Base-by-base conservation (phyloP, 2,797 vertebrate species). In the Oceanodroma leucorhoa region DNA sequence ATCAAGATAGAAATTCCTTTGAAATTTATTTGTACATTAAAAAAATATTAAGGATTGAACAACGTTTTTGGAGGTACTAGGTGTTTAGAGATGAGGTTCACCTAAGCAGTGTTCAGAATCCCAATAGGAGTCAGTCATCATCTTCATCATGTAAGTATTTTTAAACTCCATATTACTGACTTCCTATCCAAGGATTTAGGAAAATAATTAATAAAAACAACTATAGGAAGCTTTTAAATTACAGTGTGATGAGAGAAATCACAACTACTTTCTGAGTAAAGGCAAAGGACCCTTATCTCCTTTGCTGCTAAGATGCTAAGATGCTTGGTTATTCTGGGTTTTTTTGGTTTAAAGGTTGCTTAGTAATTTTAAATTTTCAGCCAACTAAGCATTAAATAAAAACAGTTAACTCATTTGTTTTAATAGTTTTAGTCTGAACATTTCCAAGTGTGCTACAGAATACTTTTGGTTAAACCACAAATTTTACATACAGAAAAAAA, bases 281-380 rank as follows among this genome's bases (percentile, higher is more conserved):
- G 26, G 26, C 17, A 48, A 75, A 86, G 2, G 26, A 67, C 14
- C 18, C 20, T 75, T 34, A 62, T 14, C 22, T 34, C 8, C 43
- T 88, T n/a, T 45, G 19, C 6, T 54, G n/a, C 14, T 60, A 51
- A 65, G 2, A 1, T 54, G n/a, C 14, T 60, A 51, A 65, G 2
- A 1, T 77, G 43, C 19, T 48, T 60, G 21, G 19, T 7, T 66
- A 8, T 61, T 85, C 30, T 51, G 14, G 7, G 0, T 0, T 38
- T 32, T n/a, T 65, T 71, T 40, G 11, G 10, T 38, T 13, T 71
- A 75, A 61, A 65, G 26, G 14, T 67, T 67, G 17, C 22, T 26
- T 58, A 26, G 22, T 71, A 10, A 40, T 58, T 60, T 73, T 32
- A 64, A 19, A 1, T 55, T 80, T 89, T 71, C 32, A 76, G 41